phyloP scores from a whole-genome alignment of 2,797 vertebrate species.

The Aldrovandia affinis region DNA sequence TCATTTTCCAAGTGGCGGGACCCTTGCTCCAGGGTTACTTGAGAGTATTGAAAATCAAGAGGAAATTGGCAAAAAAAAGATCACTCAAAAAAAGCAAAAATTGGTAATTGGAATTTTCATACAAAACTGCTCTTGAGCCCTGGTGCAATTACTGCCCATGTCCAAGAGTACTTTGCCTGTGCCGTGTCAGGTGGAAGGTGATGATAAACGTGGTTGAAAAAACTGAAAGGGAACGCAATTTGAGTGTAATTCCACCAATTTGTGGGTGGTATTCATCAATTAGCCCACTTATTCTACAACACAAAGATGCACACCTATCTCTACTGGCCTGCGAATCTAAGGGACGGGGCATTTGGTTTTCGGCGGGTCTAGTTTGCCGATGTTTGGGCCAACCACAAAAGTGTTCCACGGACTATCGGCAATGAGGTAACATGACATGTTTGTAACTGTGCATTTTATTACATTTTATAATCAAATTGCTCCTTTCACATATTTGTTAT shows the following conservation, averaged over 20 bases:
- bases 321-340: too few species aligned
- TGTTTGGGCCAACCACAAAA: too few species aligned
- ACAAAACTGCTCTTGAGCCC: neutral
- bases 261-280: neutral
- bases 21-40: neutral
- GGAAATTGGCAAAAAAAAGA: too few species aligned
- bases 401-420: too few species aligned
- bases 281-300: neutral
- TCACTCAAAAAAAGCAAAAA: too few species aligned
- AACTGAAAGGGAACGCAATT: neutral
- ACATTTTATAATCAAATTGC: too few species aligned
- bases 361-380: too few species aligned
- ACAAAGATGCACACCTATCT: neutral
- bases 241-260: too few species aligned
- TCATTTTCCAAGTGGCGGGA: constrained; percentile 1
- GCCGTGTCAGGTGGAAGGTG: neutral
- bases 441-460: too few species aligned
- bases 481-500: too few species aligned
- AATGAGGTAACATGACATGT: too few species aligned
- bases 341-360: too few species aligned
- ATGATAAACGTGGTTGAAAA: neutral
- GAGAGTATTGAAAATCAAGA: neutral
- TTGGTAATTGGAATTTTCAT: neutral
- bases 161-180: neutral
- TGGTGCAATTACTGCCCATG: neutral